Evolutionary conservation across 1,140 invertebrate species (phyloP), one percentile per base, ranked within the genome.

Genomic region (Drosophila miranda): DNA sequence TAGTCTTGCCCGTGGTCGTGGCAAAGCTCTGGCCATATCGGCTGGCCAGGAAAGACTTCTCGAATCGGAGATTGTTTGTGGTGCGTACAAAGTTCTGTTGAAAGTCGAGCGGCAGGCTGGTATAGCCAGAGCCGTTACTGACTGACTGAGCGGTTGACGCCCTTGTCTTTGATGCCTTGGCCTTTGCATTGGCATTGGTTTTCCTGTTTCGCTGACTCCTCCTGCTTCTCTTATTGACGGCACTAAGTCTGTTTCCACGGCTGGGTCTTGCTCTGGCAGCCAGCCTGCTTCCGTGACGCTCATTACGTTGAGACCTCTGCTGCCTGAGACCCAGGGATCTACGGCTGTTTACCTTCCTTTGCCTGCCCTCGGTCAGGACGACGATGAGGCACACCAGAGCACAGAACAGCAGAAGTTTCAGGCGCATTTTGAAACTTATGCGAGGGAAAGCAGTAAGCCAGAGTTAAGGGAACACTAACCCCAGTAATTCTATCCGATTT

Each of bases 11-110:
- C 3, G 60, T 21, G 8, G 59, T 64, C 26, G 26, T 66, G 19
- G 70, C 54, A 21, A 49, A 66, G 16, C 53, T 66, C 1, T 41
- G 9, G 2, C 53, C 70, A 64, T 75, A 75, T 2, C 70, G 72
- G 2, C 6, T 2, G 11, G 59, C 38, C 19, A 75, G n/a, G 21
- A 75, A 74, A 5, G 41, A 30, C 54, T 30, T 58, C n/a, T 75
- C 71, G 13, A 16, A 48, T 6, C 53, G 49, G 16, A 75, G 14
- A 9, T 58, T 45, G 16, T 58, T 38, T 16, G 70, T 75, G 38
- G 70, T 74, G 5, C 70, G 60, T 2, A 57, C 60, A 21, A 75
- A 75, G 48, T 59, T 59, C 38, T 48, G 34, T 13, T 62, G 28
- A 42, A 75, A 75, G 9, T 75, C 54, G 8, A 75, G 19, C 8